Base-by-base conservation (phyloP, 1,140 invertebrate genomes). In the Pectinophora gossypiella region DNA sequence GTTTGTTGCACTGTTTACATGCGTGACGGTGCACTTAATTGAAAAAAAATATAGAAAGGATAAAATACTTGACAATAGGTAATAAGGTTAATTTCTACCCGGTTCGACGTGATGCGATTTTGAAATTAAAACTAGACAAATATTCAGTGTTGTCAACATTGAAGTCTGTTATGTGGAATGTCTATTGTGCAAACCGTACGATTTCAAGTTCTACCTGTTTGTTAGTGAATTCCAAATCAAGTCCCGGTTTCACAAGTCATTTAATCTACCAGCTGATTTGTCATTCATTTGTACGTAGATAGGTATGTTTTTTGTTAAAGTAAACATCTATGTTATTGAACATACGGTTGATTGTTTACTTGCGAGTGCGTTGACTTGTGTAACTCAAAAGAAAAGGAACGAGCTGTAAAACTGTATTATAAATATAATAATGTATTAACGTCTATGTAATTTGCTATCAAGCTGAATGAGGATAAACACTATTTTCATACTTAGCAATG, bases 1-100 rank as follows among this genome's bases (percentile, higher is more conserved):
- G 51, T 47, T 32, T 48, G 21, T 16, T 48, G 1, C 16, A 35
- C 35, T 49, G 22, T 48, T 54, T 32, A 42, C 27, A 15, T 40
- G n/a, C 36, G 36, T 40, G 36, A 40, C 36, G n/a, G 12, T 40
- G 12, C 27, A 32, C n/a, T n/a, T 32, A 9, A 32, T 32, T 32
- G n/a, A 32, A 32, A 9, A 32, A 32, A 32, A 9, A 32, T 32
- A 12, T 12, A 32, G n/a, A 9, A 32, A 32, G n/a, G 27, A 32
- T 32, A 32, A 32, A 32, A 32, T n/a, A 1, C 27, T 12, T 32
- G 27, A 32, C 27, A 32, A 9, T n/a, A n/a, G n/a, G n/a, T 32
- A 32, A 32, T n/a, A 32, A 32, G 27, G 27, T 32, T 32, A 12
- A 32, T 32, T 32, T 32, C 9, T 32, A 32, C 27, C n/a, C 27